These are phyloP conservation scores for Hydropotes inermis DNA, from an alignment of 2,113 vertebrate genomes.

Conservation along the genomic window DNA sequence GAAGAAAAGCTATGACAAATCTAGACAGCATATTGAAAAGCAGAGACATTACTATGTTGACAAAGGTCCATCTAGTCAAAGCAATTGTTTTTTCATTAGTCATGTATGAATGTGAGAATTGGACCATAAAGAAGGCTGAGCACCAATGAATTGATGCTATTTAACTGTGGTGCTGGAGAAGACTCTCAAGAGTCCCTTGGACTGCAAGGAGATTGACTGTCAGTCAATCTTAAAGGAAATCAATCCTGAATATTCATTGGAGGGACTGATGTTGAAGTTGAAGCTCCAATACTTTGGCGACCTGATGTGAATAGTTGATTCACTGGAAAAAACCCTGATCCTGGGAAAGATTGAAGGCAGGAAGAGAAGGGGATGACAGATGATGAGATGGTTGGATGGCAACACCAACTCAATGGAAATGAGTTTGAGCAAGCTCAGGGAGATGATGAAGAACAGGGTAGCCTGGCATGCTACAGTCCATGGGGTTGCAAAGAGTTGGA, in stretches of 20 bases:
- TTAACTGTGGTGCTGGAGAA: background rate
- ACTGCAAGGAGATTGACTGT: background rate
- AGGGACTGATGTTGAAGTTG: background rate
- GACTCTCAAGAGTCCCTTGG: background rate
- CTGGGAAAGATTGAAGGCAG: background rate
- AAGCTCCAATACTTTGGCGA: background rate
- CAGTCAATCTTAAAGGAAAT: background rate
- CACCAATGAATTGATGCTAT: background rate
- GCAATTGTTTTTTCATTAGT: background rate
- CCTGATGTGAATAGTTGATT: background rate
- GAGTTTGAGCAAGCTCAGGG: background rate
- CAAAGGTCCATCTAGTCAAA: background rate
- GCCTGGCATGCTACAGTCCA: background rate
- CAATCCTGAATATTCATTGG: background rate
- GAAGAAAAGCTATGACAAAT: background rate
- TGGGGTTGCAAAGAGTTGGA: background rate
- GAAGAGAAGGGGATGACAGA: background rate
- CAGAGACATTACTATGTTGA: background rate
- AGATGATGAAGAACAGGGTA: background rate
- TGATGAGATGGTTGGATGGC: background rate
- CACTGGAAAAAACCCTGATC: background rate
- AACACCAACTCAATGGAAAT: background rate
- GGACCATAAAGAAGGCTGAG: background rate
- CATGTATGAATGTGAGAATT: background rate
- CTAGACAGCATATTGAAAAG: background rate